Base-by-base conservation (phyloP, 1,140 invertebrate species). In the Stenopsyche tienmushanensis region DNA sequence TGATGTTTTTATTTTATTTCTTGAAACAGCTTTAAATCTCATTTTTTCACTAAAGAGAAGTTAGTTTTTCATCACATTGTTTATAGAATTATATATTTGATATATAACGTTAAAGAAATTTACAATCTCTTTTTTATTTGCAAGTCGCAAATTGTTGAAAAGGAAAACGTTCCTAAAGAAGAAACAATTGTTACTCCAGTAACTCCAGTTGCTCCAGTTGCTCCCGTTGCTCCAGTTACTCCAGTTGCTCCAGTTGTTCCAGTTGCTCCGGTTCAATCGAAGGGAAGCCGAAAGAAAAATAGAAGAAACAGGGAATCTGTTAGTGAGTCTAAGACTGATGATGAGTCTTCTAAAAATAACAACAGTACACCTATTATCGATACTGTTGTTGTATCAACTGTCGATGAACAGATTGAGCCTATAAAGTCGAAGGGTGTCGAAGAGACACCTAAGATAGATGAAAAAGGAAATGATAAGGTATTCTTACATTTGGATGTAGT, bases 401-500 rank as follows among this genome's bases (percentile, higher is more conserved):
- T 25, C 10, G 54, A 42, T 23, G 20, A 25, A 1, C 23, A 39
- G n/a, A 39, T 7, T 24, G 50, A 65, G 34, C 23, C 39, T 13
- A 34, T 49, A 17, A 45, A 64, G 26, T 42, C 23, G 13, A 62
- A 65, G 49, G 49, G 65, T 42, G 8, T 62, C 10, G 64, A 68
- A 20, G 53, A 67, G 18, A 65, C 65, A 65, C 34, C 45, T 8
- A 69, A 64, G 25, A 59, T 63, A 44, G 64, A 69, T 24, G 66
- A 63, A 47, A 69, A 69, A 20, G 29, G 55, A 9, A 59, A 59
- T 3, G 66, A 69, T 49, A 66, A 66, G 58, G 25, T 47, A 57
- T 62, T 20, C 21, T 18, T 25, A 47, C 24, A 10, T 54, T 10
- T 2, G 52, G 42, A 44, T 44, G 41, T 15, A 7, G 13, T 39